Evolutionary conservation across 2,888 invertebrate species (phyloP), one percentile per base, ranked within the genome.

Genomic region (Colletes collaris): DNA sequence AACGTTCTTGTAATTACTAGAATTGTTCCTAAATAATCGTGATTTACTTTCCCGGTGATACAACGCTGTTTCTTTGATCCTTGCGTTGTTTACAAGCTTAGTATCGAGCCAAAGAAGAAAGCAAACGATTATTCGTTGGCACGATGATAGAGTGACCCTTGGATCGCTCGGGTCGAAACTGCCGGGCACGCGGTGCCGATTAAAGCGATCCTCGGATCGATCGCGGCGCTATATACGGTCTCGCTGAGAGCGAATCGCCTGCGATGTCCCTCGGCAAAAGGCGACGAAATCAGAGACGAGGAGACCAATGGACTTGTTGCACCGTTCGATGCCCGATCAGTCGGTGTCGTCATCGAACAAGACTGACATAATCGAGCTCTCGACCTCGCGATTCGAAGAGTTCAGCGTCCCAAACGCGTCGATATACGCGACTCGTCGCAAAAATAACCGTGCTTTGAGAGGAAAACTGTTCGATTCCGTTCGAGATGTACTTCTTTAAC

Each of bases 331-430:
- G 67, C 60, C 62, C 65, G 72, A 52, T 19, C 40, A 10, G 46
- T 27, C 69, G 58, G 27, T 75, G 60, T 72, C 72, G 80, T 81
- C 68, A 79, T 68, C 64, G 71, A 40, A 72, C 62, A 66, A 49
- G 70, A 71, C 74, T 85, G 80, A 76, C 67, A 77, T 83, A 83
- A 85, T 83, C 76, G 65, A 72, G n/a, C 4, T 4, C 52, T 40
- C 40, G 70, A 76, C 65, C 73, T 79, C 72, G 74, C 59, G 71
- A 55, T 65, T 78, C 73, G 44, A 46, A 76, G 73, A 49, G 79
- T 79, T 85, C 85, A 40, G 80, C 58, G 56, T 71, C 49, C 68
- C 40, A 58, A 71, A 74, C 63, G 49, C 27, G 49, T 75, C 55
- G 71, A 64, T 49, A 40, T 13, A 50, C 0, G 7, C 40, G 35